Evolutionary conservation across 2,797 vertebrate species (phyloP).

Genomic region (Borostomias antarcticus): DNA sequence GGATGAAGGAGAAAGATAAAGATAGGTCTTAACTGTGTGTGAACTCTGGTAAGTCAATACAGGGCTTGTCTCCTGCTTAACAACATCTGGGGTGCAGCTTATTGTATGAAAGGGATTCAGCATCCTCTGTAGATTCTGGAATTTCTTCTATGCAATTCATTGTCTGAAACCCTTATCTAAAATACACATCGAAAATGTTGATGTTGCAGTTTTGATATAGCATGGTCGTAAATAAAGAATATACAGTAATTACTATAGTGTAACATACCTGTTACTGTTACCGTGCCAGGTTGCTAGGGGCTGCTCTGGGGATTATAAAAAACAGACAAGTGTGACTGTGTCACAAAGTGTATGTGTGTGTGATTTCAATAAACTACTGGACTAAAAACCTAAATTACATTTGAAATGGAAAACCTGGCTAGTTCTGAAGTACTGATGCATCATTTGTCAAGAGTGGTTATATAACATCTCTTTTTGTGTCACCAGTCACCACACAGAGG

Average conservation of each 20-base stretch:
- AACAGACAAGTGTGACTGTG: neutral
- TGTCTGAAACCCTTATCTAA: too few relatives aligned
- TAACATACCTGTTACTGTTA: neutral
- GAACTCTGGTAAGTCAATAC: too few relatives aligned
- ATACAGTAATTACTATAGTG: neutral
- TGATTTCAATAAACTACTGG: neutral
- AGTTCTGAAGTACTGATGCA: neutral
- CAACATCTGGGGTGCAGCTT: neutral
- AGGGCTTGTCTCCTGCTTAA: neutral
- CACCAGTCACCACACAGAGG: neutral
- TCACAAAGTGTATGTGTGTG: neutral
- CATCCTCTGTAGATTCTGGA: too few relatives aligned
- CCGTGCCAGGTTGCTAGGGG: neutral
- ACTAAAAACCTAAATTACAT: neutral
- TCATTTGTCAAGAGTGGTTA: neutral
- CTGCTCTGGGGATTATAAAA: neutral
- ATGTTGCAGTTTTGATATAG: too few relatives aligned
- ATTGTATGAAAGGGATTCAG: too few relatives aligned
- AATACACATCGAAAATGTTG: too few relatives aligned
- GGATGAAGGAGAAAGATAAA: neutral
- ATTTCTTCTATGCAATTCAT: too few relatives aligned
- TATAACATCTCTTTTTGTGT: neutral
- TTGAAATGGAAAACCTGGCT: neutral
- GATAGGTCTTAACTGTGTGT: neutral
- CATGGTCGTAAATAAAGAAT: too few relatives aligned